Evolutionary conservation across 2,113 vertebrate genomes (phyloP), one percentile per base, ranked within the genome.

Genomic region (Canis aureus): DNA sequence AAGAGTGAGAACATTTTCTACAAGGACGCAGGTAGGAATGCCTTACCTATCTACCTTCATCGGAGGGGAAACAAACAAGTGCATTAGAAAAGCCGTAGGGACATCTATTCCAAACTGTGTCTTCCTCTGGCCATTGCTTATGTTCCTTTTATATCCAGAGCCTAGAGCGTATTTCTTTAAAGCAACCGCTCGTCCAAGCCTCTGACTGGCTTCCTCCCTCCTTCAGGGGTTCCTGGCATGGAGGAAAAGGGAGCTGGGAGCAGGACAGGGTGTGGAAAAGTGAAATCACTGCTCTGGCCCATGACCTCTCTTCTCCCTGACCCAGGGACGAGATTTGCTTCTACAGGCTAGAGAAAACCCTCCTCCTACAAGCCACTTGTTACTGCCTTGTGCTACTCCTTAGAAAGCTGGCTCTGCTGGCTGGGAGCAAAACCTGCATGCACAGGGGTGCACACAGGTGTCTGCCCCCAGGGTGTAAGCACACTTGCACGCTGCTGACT

Each of bases 401-500:
- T 1, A 4, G 51, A 43, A 59, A 79, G 13, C 19, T 1, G 0
- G 2, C 2, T 4, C 83, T 8, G 43, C 8, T 7, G 20, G 29
- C 15, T 7, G 51, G 71, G 74, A 29, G 82, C 19, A 5, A 59
- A 13, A 15, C 27, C 83, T n/a, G 0, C 17, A 11, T 2, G 10
- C 12, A 49, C 0, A 19, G 38, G n/a, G 19, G n/a, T 11, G 67
- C 27, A 27, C 29, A 11, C 4, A 11, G 3, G 2, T 0, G 1
- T 23, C 57, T 2, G 0, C 32, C 16, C 0, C 4, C 38, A 1
- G 1, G 29, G 20, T 5, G 1, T 0, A 2, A 6, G 11, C 59
- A 43, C 62, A 20, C 27, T 29, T 38, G 15, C 22, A 8, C 0
- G 8, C 11, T 16, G 55, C 53, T 20, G 25, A 27, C 7, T 1